These are phyloP conservation scores for Polyodon spathula DNA, from an alignment of 2,113 vertebrate genomes.

Conservation along the genomic window DNA sequence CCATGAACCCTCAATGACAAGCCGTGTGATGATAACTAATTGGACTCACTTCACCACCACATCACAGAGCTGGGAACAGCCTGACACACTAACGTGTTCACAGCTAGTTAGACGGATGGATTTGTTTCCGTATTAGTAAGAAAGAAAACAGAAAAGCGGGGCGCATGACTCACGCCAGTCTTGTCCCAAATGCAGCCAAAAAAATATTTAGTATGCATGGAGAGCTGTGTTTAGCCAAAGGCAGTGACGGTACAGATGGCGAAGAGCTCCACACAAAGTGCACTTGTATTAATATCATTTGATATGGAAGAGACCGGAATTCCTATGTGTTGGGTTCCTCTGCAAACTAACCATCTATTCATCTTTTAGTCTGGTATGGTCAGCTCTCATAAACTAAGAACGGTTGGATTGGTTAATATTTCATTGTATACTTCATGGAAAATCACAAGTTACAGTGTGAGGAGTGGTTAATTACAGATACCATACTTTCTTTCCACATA, in stretches of 20 bases:
- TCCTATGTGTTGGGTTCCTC: no score
- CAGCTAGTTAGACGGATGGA: slow-evolving; percentile 32
- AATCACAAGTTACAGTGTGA: no score
- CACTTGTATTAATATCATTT: no score
- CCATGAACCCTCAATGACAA: no score
- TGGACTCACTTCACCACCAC: neutral
- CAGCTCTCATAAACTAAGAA: no score
- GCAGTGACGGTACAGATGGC: slow-evolving; percentile 21
- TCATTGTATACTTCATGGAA: no score
- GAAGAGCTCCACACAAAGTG: neutral
- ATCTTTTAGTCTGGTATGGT: no score
- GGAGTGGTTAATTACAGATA: no score
- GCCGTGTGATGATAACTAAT: neutral
- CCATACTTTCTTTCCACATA: no score
- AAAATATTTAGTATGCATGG: slow-evolving; percentile 50
- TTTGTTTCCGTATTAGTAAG: slow-evolving; percentile 36
- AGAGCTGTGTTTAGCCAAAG: slow-evolving; percentile 34
- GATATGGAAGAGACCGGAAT: no score
- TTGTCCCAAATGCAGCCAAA: slow-evolving; percentile 36
- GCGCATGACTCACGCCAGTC: slow-evolving; percentile 35
- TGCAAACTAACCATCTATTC: no score
- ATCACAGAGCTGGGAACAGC: slow-evolving; percentile 8
- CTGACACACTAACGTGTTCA: slow-evolving; percentile 13
- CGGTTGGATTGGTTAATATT: no score
- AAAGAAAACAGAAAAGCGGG: slow-evolving; percentile 36